phyloP scores from a whole-genome alignment of 2,888 invertebrate species.

The Acronicta psi region DNA sequence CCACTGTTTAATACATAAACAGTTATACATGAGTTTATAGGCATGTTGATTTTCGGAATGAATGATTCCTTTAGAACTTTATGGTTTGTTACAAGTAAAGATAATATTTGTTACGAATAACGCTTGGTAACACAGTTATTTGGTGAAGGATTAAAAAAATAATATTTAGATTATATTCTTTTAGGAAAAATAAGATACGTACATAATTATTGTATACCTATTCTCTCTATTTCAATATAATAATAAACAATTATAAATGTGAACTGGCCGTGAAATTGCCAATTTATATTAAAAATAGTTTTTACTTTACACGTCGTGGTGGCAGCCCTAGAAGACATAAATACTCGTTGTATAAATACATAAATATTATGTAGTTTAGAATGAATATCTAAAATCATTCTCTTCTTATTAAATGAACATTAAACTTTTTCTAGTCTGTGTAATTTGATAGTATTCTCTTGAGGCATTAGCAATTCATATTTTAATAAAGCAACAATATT shows the following conservation, averaged over 20 bases:
- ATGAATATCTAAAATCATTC: constrained; percentile 10
- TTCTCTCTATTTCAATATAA: too few relatives aligned
- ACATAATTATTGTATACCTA: too few relatives aligned
- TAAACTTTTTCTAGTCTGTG: constrained; percentile 11
- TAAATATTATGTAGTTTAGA: constrained; percentile 22
- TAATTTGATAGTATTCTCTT: constrained; percentile 26
- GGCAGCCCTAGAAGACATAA: constrained; percentile 38
- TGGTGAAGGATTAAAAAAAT: too few relatives aligned
- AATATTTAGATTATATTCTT: too few relatives aligned
- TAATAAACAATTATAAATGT: neutral
- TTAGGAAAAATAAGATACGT: too few relatives aligned
- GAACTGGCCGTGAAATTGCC: constrained; percentile 1
- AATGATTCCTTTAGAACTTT: constrained; percentile 15
- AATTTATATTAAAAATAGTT: neutral
- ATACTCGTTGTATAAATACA: constrained; percentile 36
- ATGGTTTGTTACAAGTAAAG: neutral
- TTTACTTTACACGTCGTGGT: neutral
- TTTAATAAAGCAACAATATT: constrained; percentile 5
- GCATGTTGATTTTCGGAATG: neutral
- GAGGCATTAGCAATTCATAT: constrained; percentile 28
- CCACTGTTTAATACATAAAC: constrained; percentile 28
- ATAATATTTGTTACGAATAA: too few relatives aligned
- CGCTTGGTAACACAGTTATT: too few relatives aligned
- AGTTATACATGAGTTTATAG: constrained; percentile 14
- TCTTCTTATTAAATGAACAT: constrained; percentile 33